These are phyloP conservation scores for Actinia tenebrosa DNA, from an alignment of 64 coral and sea anemone genomes.

Conservation along the genomic window DNA sequence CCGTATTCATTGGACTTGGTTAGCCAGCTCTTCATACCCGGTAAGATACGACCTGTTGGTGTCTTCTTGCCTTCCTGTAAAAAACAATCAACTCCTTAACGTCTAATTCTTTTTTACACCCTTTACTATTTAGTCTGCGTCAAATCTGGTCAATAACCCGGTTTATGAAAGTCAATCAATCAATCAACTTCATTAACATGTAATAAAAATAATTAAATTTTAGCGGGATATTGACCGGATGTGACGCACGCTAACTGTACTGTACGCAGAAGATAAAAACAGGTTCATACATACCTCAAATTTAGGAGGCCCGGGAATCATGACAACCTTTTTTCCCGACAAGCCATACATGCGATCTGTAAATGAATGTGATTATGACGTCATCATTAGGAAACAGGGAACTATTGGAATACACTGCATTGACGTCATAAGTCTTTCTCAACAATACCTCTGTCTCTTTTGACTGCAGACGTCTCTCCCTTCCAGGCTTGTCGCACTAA, in stretches of 20 bases:
- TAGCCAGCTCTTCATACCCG: slow-evolving; percentile 47
- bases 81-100: neutral
- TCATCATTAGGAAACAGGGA: neutral
- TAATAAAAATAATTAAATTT: too few species aligned
- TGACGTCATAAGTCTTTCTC: too few species aligned
- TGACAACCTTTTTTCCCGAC: slow-evolving; percentile 34
- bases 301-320: slow-evolving; percentile 13
- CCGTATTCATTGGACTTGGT: slow-evolving; percentile 58
- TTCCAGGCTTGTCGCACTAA: slow-evolving; percentile 43
- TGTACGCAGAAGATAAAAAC: neutral
- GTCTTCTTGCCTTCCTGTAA: slow-evolving; percentile 13
- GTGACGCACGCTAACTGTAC: neutral
- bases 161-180: too few species aligned
- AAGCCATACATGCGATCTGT: slow-evolving; percentile 45
- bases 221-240: too few species aligned
- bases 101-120: too few species aligned
- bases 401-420: too few species aligned
- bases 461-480: slow-evolving; percentile 27
- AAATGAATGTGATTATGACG: neutral
- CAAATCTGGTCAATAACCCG: too few species aligned
- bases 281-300: slow-evolving; percentile 11
- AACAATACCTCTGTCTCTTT: slow-evolving; percentile 38
- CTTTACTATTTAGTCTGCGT: too few species aligned
- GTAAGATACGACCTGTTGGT: slow-evolving; percentile 18
- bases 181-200: too few species aligned